A percentile compares a stretch with the other conserved stretches of the same genome.
Conservation (phyloP, 2,113 vertebrate species). For the Lethenteron reissneri region DNA sequence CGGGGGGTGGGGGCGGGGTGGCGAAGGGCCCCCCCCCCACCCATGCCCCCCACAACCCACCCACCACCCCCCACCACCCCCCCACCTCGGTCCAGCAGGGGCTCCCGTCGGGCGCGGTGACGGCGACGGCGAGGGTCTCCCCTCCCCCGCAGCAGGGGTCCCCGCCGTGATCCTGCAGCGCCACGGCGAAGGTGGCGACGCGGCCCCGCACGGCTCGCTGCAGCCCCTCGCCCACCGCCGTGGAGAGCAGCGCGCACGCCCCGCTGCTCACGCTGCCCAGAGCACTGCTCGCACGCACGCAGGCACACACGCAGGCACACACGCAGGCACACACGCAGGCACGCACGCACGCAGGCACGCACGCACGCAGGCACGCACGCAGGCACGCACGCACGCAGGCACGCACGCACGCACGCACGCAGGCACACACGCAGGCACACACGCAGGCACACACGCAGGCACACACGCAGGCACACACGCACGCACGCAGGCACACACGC, state of each 20-base stretch:
- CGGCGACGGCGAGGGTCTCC: not conserved
- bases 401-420: too few species aligned
- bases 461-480: too few species aligned
- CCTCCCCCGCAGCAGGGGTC: not conserved
- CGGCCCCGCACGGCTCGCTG: not conserved
- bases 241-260: not conserved
- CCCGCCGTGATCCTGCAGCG: not conserved
- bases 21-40: too few species aligned
- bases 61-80: not conserved
- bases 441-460: too few species aligned
- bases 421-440: too few species aligned
- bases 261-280: constrained; percentile 5
- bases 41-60: not conserved
- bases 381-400: too few species aligned
- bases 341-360: too few species aligned
- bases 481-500: too few species aligned
- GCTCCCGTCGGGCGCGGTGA: not conserved
- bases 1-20: too few species aligned
- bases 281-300: not conserved
- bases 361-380: too few species aligned
- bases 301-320: not conserved
- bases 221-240: not conserved
- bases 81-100: not conserved
- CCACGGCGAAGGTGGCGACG: not conserved
- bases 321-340: too few species aligned